Evolutionary conservation across 2,888 invertebrate species (phyloP).

Genomic region (Myathropa florea): DNA sequence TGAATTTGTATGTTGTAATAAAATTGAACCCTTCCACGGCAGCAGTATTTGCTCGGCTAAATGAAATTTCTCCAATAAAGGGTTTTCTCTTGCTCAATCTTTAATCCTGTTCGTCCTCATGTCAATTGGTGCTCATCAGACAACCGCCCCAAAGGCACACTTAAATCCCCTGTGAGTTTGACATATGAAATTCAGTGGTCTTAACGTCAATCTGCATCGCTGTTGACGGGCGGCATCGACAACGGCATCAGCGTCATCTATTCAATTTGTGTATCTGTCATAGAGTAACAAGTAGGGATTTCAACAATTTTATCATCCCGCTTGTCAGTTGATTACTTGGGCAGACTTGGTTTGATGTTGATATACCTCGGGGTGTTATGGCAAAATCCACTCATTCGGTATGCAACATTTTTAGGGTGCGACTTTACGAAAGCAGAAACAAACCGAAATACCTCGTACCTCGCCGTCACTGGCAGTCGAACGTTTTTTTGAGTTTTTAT

Average conservation of each 20-base stretch:
- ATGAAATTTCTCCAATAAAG: slow-evolving; percentile 46
- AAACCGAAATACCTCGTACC: slow-evolving; percentile 11
- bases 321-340: slow-evolving; percentile 55
- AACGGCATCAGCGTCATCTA: slow-evolving; percentile 61
- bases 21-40: slow-evolving; percentile 56
- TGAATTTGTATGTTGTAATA: slow-evolving; percentile 53
- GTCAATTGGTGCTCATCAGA: slow-evolving; percentile 10
- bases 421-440: slow-evolving; percentile 3
- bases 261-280: slow-evolving; percentile 69
- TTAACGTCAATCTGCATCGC: slow-evolving; percentile 57
- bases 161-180: slow-evolving; percentile 43
- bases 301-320: slow-evolving; percentile 64
- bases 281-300: slow-evolving; percentile 68
- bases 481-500: slow-evolving; percentile 26
- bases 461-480: slow-evolving; percentile 10
- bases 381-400: slow-evolving; percentile 19
- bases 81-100: slow-evolving; percentile 23
- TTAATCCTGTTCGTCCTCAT: not conserved
- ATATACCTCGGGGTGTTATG: slow-evolving; percentile 28
- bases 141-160: slow-evolving; percentile 49
- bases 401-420: slow-evolving; percentile 38
- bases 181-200: slow-evolving; percentile 59
- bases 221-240: slow-evolving; percentile 52
- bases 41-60: slow-evolving; percentile 31
- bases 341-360: slow-evolving; percentile 41